These are phyloP conservation scores for Nephrotoma appendiculata DNA, from an alignment of 2,888 invertebrate genomes.

Conservation along the genomic window DNA sequence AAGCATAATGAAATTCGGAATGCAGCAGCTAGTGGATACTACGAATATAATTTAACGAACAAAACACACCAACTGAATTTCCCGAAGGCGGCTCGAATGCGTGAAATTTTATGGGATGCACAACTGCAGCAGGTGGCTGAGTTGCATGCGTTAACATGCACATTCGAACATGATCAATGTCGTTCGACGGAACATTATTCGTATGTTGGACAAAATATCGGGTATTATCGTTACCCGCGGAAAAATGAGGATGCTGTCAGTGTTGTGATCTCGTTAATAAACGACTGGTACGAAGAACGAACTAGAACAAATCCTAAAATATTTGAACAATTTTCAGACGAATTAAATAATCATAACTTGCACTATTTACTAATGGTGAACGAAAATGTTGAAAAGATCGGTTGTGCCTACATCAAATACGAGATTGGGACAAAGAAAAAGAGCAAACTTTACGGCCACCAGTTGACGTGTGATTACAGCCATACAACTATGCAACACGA, in stretches of 20 bases:
- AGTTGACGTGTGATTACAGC: slow-evolving; percentile 1
- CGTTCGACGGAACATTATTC: neutral
- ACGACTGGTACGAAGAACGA: neutral
- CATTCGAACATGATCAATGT: neutral
- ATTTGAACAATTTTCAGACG: neutral
- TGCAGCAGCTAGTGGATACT: neutral
- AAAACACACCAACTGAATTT: neutral
- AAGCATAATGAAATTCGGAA: neutral
- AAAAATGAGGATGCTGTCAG: neutral
- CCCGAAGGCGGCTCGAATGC: neutral
- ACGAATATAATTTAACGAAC: neutral
- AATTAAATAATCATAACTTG: neutral
- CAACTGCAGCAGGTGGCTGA: neutral
- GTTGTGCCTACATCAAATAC: neutral
- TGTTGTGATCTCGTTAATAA: neutral
- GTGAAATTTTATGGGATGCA: neutral
- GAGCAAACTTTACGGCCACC: neutral
- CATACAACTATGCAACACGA: neutral
- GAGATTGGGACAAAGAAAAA: neutral
- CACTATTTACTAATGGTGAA: neutral
- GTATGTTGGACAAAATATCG: neutral
- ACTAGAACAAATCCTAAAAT: neutral
- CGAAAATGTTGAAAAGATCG: neutral
- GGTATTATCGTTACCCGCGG: neutral
- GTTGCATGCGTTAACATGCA: neutral